Evolutionary conservation across 2,113 vertebrate species (phyloP).

Genomic region (Psettodes erumei): DNA sequence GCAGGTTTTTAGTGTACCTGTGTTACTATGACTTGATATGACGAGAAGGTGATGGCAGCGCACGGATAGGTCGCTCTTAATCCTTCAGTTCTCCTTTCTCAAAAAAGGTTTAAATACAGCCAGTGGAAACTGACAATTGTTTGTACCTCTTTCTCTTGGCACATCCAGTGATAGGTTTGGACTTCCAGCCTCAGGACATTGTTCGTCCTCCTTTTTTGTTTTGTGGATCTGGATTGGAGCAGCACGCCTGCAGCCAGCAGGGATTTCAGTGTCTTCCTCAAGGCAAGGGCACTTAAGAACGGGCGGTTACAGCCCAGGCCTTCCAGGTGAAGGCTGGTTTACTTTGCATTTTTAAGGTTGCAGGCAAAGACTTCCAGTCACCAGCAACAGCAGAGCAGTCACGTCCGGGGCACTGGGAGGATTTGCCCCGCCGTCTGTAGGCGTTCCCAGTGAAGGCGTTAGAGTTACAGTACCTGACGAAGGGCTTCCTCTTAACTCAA

Average conservation of each 20-base stretch:
- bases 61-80: not conserved
- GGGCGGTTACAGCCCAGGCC: not conserved
- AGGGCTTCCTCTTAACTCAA: slow-evolving; percentile 27
- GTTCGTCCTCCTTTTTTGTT: slow-evolving; percentile 2
- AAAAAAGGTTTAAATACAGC: not conserved
- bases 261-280: slow-evolving; percentile 44
- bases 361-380: slow-evolving; percentile 44
- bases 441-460: slow-evolving; percentile 31
- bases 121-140: slow-evolving; percentile 20
- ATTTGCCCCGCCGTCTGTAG: slow-evolving; percentile 30
- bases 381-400: slow-evolving; percentile 51
- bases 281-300: slow-evolving; percentile 72
- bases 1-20: not conserved
- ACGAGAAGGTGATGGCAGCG: not conserved
- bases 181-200: slow-evolving; percentile 1
- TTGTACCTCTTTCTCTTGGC: slow-evolving; percentile 42
- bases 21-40: not conserved
- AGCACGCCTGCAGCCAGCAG: slow-evolving; percentile 19
- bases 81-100: not conserved
- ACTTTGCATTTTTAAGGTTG: slow-evolving; percentile 52
- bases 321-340: slow-evolving; percentile 31
- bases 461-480: slow-evolving; percentile 16
- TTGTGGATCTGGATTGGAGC: slow-evolving; percentile 2
- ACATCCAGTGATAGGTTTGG: slow-evolving; percentile 36
- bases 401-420: slow-evolving; percentile 23